phyloP scores from a whole-genome alignment of 2,888 invertebrate species.

The Trachelus troglodyta region DNA sequence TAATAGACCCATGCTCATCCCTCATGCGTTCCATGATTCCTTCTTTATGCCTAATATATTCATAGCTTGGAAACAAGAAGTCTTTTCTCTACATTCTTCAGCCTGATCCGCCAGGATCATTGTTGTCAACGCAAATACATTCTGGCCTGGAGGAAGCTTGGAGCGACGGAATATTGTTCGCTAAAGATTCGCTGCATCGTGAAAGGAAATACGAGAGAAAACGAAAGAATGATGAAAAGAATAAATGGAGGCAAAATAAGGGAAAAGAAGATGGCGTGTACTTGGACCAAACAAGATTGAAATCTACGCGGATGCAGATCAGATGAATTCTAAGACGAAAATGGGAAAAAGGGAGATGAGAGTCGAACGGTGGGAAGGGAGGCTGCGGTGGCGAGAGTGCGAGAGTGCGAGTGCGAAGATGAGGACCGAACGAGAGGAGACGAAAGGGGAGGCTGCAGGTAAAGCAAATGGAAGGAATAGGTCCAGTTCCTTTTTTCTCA shows the following conservation, averaged over 20 bases:
- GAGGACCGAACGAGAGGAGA: slow-evolving; percentile 16
- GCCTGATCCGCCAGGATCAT: too few species aligned
- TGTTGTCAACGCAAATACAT: too few species aligned
- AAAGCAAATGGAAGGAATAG: slow-evolving; percentile 51
- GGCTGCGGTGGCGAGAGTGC: slow-evolving; percentile 15
- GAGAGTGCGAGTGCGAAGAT: slow-evolving; percentile 12
- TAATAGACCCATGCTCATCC: slow-evolving; percentile 13
- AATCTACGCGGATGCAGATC: slow-evolving; percentile 52
- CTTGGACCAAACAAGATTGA: slow-evolving; percentile 54
- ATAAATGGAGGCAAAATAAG: too few species aligned
- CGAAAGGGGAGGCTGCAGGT: slow-evolving; percentile 12
- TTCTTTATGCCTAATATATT: slow-evolving; percentile 55
- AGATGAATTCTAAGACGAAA: slow-evolving; percentile 43
- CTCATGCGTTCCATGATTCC: slow-evolving; percentile 22
- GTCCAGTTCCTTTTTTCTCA: slow-evolving; percentile 45
- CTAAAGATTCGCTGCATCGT: too few species aligned
- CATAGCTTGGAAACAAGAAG: slow-evolving; percentile 55
- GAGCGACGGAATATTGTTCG: too few species aligned
- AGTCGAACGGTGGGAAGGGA: slow-evolving; percentile 23
- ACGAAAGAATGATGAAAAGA: slow-evolving; percentile 35
- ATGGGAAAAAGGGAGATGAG: slow-evolving; percentile 48
- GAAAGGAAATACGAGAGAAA: slow-evolving; percentile 15
- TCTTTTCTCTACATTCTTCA: slow-evolving; percentile 30
- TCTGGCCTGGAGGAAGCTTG: too few species aligned
- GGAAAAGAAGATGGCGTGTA: slow-evolving; percentile 30